phyloP scores from a whole-genome alignment of 2,113 vertebrate genomes.

The Promerops cafer region DNA sequence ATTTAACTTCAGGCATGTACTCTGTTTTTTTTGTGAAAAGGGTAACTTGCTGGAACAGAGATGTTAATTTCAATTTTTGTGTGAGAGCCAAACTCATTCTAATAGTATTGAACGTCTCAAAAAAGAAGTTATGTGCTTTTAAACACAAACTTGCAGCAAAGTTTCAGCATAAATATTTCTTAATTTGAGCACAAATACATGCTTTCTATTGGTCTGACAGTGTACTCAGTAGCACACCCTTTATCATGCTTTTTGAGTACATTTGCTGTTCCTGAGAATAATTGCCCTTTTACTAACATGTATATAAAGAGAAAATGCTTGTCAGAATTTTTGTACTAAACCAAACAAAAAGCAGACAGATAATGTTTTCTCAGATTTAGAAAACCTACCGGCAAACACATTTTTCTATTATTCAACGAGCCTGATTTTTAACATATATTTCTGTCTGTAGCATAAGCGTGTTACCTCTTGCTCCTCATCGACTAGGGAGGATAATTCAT shows the following conservation, averaged over 20 bases:
- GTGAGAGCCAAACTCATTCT: not conserved
- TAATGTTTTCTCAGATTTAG: not conserved
- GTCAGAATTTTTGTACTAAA: not conserved
- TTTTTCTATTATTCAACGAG: not conserved
- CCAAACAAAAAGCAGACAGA: not conserved
- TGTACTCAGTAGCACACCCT: not conserved
- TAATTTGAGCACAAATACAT: not conserved
- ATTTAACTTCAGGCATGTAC: not conserved
- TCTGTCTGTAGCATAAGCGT: not conserved
- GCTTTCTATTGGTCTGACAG: not conserved
- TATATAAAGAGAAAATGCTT: constrained; percentile 7
- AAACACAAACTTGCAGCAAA: not conserved
- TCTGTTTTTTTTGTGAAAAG: not conserved
- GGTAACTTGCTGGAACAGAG: not conserved
- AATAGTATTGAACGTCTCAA: not conserved
- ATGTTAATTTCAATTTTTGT: not conserved
- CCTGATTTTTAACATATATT: constrained; percentile 35
- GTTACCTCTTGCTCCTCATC: not conserved
- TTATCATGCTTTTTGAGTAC: not conserved
- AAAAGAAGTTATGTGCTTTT: not conserved
- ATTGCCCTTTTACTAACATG: not conserved
- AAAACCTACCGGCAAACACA: not conserved
- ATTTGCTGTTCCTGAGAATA: not conserved
- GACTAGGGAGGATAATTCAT: not conserved
- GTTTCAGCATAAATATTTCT: not conserved